These are phyloP conservation scores for Chiloscyllium punctatum DNA, from an alignment of 2,797 vertebrate species.

Conservation along the genomic window DNA sequence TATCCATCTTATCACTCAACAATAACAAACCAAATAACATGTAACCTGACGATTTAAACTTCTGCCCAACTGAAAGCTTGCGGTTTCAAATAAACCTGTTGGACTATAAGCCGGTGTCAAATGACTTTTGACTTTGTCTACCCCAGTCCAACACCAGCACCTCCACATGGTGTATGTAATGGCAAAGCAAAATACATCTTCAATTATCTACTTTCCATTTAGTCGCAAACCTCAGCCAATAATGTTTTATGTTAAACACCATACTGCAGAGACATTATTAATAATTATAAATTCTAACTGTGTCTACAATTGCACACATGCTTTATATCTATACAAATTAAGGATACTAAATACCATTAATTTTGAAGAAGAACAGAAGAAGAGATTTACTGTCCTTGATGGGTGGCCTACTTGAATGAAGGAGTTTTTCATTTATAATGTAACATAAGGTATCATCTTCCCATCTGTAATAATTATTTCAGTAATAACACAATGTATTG, in stretches of 20 bases:
- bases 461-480: conserved; percentile 73
- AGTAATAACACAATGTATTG: conserved; percentile 86
- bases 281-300: background rate
- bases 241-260: background rate
- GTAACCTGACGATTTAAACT: background rate
- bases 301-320: conserved; percentile 20
- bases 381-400: conserved; percentile 74
- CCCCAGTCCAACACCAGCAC: too few species aligned
- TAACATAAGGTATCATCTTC: conserved; percentile 84
- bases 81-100: too few species aligned
- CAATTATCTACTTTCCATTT: background rate
- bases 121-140: too few species aligned
- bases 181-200: background rate
- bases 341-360: conserved; percentile 46
- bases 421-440: conserved; percentile 86
- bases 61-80: background rate
- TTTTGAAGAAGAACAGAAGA: conserved; percentile 70
- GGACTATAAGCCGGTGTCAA: too few species aligned
- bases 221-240: background rate
- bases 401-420: conserved; percentile 80
- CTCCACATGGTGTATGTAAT: background rate
- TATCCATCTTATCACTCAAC: background rate
- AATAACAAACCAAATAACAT: background rate
- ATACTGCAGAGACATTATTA: background rate
- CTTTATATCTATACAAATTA: conserved; percentile 4